Evolutionary conservation across 2,888 invertebrate species (phyloP), one percentile per base, ranked within the genome.

Genomic region (Tanypteryx hageni): DNA sequence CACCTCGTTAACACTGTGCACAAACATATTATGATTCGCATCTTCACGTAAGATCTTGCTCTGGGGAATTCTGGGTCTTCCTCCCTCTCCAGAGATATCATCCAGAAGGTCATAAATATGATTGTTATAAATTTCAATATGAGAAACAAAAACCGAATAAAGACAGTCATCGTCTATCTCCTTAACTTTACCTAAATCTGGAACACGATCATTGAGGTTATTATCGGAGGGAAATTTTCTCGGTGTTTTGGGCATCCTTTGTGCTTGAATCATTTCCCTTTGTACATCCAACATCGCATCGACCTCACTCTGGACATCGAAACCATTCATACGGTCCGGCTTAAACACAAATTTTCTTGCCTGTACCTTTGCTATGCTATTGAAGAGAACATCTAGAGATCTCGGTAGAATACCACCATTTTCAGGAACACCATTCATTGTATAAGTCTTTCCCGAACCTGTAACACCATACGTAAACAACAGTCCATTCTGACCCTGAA

Each of bases 381-480:
- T 99, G 94, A 99, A 99, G 93, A 99, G 96, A 0, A 98, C 97
- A 95, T 99, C 98, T 92, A 99, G 96, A 94, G 98, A 97, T 93
- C 99, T 95, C 0, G 99, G 99, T 95, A 99, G 96, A 94, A 99
- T 96, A 92, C 99, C 98, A 93, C 97, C 97, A 94, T 98, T 96
- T 93, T 96, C 95, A 10, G 95, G 94, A 56, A 94, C 94, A 93
- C 97, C 98, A 0, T 98, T 98, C 98, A 99, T 99, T 0, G 99
- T 99, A 95, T 97, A 98, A 0, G 99, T 99, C 96, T 99, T 99
- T 0, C 99, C 99, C 93, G 96, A 96, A 4, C 99, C 99, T 0
- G 99, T 99, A 9, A 99, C 98, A n/a, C 99, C 99, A 94, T 99
- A 99, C 0, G 99, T 98, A 95, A 99, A 99, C 92, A 99, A 95